phyloP scores from a whole-genome alignment of 2,888 invertebrate genomes.

The Tipula lateralis region DNA sequence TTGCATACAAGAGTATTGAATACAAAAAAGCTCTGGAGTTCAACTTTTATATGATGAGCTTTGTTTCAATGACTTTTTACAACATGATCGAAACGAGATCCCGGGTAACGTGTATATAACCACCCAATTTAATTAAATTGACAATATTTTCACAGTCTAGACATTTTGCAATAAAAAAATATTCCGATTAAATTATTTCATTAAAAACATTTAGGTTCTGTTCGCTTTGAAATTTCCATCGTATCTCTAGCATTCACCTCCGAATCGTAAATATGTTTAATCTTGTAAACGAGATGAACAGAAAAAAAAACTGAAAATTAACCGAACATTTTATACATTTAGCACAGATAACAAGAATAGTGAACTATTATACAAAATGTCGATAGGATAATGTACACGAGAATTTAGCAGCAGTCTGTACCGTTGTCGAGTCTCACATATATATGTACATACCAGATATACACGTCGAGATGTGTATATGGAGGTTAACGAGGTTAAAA shows the following conservation, averaged over 20 bases:
- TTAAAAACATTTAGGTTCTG: too few species aligned
- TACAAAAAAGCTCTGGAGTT: too few species aligned
- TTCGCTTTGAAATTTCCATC: too few species aligned
- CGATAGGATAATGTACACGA: neutral
- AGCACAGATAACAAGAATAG: neutral
- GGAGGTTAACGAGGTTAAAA: constrained; percentile 13
- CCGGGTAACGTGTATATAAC: too few species aligned
- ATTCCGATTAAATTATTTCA: neutral
- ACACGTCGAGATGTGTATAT: neutral
- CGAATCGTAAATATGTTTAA: neutral
- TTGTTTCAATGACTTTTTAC: too few species aligned
- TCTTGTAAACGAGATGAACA: neutral
- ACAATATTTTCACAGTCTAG: neutral
- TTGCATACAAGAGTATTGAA: too few species aligned
- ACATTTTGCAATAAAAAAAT: neutral
- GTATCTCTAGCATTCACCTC: neutral
- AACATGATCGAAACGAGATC: too few species aligned
- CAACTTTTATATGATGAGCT: too few species aligned
- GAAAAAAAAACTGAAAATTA: neutral
- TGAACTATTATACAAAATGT: neutral
- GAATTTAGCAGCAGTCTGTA: neutral
- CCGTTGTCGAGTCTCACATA: neutral
- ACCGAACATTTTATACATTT: neutral
- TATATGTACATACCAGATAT: neutral
- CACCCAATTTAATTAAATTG: neutral